Evolutionary conservation across 2,113 vertebrate genomes (phyloP).

Genomic region (Orthonyx spaldingii): DNA sequence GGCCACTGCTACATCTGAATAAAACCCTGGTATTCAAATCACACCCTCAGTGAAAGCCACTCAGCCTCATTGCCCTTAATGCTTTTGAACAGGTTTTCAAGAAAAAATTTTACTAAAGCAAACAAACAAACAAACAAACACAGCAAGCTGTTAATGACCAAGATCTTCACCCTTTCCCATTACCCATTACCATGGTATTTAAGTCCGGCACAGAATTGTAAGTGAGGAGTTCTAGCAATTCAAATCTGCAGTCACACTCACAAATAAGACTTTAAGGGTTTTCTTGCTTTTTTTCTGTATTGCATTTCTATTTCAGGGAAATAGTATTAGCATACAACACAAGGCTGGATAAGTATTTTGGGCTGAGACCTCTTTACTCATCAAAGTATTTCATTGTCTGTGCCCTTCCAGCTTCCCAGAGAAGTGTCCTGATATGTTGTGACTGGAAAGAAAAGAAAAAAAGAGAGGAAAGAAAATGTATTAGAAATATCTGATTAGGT

Average conservation of each 20-base stretch:
- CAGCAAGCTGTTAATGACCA: background rate
- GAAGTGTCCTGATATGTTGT: background rate
- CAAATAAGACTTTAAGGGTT: background rate
- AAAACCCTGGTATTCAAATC: slow-evolving; percentile 35
- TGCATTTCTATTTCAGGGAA: background rate
- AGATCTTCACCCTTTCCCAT: background rate
- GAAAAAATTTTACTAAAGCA: background rate
- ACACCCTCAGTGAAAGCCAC: background rate
- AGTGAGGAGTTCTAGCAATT: background rate
- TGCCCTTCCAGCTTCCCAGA: background rate
- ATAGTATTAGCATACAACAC: background rate
- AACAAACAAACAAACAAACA: slow-evolving; percentile 16
- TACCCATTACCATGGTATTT: background rate
- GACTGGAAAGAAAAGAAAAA: background rate
- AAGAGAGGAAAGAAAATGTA: background rate
- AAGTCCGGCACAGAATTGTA: background rate
- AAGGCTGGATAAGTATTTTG: background rate
- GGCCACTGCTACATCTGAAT: slow-evolving; percentile 22
- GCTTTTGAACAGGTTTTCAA: slow-evolving; percentile 22
- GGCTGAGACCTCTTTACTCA: background rate
- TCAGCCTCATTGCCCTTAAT: background rate
- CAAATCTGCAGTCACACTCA: background rate
- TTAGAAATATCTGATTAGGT: background rate
- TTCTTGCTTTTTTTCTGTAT: background rate
- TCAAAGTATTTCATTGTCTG: background rate